These are phyloP conservation scores for Heliconius ethilla DNA, from an alignment of 2,888 invertebrate species.

Conservation along the genomic window DNA sequence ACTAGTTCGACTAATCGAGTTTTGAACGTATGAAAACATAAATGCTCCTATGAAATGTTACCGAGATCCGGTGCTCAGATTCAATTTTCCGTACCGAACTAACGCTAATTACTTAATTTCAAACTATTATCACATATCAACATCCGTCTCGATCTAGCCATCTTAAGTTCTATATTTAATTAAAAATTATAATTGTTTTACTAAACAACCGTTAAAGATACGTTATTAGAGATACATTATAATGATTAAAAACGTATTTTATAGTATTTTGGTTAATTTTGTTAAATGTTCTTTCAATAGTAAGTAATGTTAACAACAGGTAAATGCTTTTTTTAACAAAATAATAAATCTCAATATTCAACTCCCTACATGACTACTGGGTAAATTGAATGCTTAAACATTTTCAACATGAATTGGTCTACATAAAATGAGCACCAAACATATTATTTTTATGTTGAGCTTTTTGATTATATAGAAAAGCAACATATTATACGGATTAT, in stretches of 20 bases:
- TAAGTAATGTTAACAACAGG: slow-evolving; percentile 63
- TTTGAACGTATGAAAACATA: slow-evolving; percentile 51
- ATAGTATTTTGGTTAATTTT: slow-evolving; percentile 28
- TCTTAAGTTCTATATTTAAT: slow-evolving; percentile 30
- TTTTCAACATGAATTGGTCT: slow-evolving; percentile 49
- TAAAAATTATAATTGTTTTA: slow-evolving; percentile 28
- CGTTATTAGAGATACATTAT: slow-evolving; percentile 29
- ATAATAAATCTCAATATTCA: slow-evolving; percentile 61
- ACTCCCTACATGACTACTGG: slow-evolving; percentile 51
- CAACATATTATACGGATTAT: slow-evolving; percentile 31
- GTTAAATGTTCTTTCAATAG: slow-evolving; percentile 39
- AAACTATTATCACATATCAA: slow-evolving; percentile 77
- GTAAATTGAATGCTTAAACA: slow-evolving; percentile 32
- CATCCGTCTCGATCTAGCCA: slow-evolving; percentile 54
- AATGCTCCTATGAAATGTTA: slow-evolving; percentile 73
- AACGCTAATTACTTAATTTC: slow-evolving; percentile 53
- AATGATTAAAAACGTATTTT: slow-evolving; percentile 16
- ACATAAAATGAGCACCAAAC: slow-evolving; percentile 67
- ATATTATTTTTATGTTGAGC: slow-evolving; percentile 44
- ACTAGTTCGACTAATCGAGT: not conserved
- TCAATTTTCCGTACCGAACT: slow-evolving; percentile 37
- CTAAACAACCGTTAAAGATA: slow-evolving; percentile 10
- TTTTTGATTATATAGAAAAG: slow-evolving; percentile 38
- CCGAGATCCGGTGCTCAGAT: slow-evolving; percentile 55
- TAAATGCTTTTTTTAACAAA: slow-evolving; percentile 75